Percentiles rank a stretch among this genome's conserved stretches.
Conservation (phyloP, 2,888 invertebrate species). For the Drosophila nr. perissopoda region DNA sequence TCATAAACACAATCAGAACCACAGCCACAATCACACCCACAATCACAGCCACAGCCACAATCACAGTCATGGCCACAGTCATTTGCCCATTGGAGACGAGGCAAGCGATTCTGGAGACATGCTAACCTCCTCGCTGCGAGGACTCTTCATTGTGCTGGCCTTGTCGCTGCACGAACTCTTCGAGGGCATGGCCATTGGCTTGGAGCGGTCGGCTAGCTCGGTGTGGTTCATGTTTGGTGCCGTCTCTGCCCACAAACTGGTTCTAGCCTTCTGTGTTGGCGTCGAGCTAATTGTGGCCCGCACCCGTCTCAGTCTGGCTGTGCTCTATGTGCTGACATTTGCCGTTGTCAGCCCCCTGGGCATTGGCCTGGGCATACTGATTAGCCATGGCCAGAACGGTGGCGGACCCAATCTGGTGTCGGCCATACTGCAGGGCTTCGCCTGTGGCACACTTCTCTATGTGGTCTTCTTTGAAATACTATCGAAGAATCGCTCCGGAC, state of each 20-base stretch:
- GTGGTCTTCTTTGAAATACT: conserved; percentile 98
- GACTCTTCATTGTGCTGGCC: conserved; percentile 91
- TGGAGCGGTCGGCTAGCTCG: conserved; percentile 88
- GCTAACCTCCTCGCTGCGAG: conserved; percentile 86
- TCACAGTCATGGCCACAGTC: conserved; percentile 65
- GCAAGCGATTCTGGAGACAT: conserved; percentile 80
- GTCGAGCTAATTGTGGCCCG: conserved; percentile 91
- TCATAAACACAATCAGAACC: conserved; percentile 40
- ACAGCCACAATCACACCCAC: conserved; percentile 35
- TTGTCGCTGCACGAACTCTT: conserved; percentile 94
- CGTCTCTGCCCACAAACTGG: conserved; percentile 93
- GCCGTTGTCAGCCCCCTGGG: conserved; percentile 90
- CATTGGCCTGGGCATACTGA: conserved; percentile 91
- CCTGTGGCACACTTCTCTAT: conserved; percentile 96
- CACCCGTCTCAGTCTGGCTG: conserved; percentile 87
- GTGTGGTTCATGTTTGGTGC: conserved; percentile 94
- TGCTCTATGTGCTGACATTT: conserved; percentile 90
- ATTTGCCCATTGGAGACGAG: conserved; percentile 75
- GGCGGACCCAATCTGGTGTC: conserved; percentile 88
- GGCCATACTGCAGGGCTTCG: conserved; percentile 91
- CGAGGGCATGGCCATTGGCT: conserved; percentile 93
- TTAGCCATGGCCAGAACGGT: conserved; percentile 88
- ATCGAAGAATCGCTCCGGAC: conserved; percentile 87
- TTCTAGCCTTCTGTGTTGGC: conserved; percentile 95
- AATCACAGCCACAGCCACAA: conserved; percentile 38